Base-by-base conservation (phyloP, 2,113 vertebrate genomes). In the Echinops telfairi region DNA sequence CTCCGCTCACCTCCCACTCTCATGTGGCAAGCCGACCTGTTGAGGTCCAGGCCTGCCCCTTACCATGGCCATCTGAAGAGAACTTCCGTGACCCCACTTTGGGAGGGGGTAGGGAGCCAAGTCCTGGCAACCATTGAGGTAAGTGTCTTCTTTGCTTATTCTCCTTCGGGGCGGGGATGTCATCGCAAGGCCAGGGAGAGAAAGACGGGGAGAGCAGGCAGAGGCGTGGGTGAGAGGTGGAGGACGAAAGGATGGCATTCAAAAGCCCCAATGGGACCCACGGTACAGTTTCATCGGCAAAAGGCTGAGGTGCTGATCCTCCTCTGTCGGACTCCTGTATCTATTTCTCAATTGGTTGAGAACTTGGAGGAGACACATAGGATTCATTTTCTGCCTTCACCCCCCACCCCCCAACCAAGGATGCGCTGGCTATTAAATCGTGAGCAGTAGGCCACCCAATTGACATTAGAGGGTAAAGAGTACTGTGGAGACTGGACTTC, bases 141-240 rank as follows among this genome's bases (percentile, higher is more conserved):
- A 96, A 94, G 93, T 95, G 62, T 83, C 92, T 83, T n/a, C 15
- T 93, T 88, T 88, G 19, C 47, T 4, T 94, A 29, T 88, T 90
- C 62, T 93, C 19, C 60, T 88, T 89, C 91, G 71, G 31, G 25
- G 20, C 3, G 64, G 60, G 70, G 57, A 6, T 36, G 29, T 84
- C 77, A 94, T 58, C 40, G 25, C 33, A 95, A 83, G 68, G 58
- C 43, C 23, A 94, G 71, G 38, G 80, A 85, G 62, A 92, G 62
- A 73, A 23, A 19, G 33, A 23, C 27, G 11, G 70, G 70, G 70
- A 29, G 31, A 29, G 70, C 12, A 16, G 70, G n/a, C 6, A 6
- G 17, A 33, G 31, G 70, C 4, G 6, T 75, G 8, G 27, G 53
- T 60, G 2, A 27, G 43, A 87, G 4, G 16, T 23, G 75, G 6